phyloP scores from a whole-genome alignment of 2,113 vertebrate species.

The Manacus vitellinus region DNA sequence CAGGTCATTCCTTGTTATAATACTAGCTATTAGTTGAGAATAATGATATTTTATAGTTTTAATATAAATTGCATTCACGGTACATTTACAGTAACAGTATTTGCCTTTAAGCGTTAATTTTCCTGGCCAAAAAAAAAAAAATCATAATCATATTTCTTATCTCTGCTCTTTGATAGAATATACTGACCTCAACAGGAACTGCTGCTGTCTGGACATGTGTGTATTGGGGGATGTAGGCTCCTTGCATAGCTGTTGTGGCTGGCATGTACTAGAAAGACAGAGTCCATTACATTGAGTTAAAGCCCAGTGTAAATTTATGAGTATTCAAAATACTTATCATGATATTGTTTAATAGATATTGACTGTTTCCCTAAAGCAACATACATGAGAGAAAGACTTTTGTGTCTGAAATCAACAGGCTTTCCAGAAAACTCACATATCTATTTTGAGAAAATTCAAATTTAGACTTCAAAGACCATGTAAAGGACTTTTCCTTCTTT shows the following conservation, averaged over 20 bases:
- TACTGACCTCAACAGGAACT: constrained; percentile 90
- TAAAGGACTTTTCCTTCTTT: background rate
- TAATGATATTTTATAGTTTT: background rate
- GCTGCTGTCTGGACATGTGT: constrained; percentile 88
- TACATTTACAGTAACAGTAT: background rate
- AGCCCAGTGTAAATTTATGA: background rate
- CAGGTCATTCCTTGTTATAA: background rate
- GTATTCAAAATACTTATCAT: background rate
- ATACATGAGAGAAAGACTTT: background rate
- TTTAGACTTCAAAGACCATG: background rate
- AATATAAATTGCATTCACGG: background rate
- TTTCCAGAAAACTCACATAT: background rate
- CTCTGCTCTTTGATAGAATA: background rate
- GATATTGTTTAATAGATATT: background rate
- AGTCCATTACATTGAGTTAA: background rate
- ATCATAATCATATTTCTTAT: background rate
- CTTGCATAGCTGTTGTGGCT: constrained; percentile 92
- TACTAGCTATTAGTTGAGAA: background rate
- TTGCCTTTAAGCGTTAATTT: background rate
- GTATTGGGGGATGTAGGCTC: constrained; percentile 93
- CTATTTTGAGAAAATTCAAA: background rate
- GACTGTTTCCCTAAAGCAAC: background rate
- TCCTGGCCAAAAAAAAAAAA: background rate
- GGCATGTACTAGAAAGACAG: constrained; percentile 88
- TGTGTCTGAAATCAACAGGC: background rate